Percentiles rank a stretch among this genome's conserved stretches.
These are phyloP conservation scores for Tineola bisselliella DNA, from an alignment of 2,888 invertebrate genomes.

Conservation along the genomic window DNA sequence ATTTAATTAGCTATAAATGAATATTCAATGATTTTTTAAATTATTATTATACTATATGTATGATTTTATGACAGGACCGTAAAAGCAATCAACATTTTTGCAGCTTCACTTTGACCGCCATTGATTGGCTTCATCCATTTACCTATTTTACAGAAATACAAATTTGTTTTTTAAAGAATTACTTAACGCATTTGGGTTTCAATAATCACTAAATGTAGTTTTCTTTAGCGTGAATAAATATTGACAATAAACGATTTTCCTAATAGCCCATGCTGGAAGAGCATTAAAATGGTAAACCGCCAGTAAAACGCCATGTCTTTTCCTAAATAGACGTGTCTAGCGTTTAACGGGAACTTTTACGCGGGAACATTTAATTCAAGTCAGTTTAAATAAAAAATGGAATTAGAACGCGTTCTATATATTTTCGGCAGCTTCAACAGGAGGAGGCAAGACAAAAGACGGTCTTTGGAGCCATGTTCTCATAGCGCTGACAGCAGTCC, in stretches of 20 bases:
- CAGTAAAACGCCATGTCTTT: background rate
- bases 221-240: background rate
- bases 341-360: background rate
- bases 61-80: too few relatives aligned
- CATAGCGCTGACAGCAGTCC: slow-evolving; percentile 60
- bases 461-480: slow-evolving; percentile 53
- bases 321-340: background rate
- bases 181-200: too few relatives aligned
- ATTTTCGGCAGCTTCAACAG: slow-evolving; percentile 72
- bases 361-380: background rate
- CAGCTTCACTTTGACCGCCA: background rate
- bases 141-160: too few relatives aligned
- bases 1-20: too few relatives aligned
- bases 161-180: too few relatives aligned
- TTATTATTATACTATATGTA: background rate
- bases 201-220: too few relatives aligned
- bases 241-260: background rate
- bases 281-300: background rate
- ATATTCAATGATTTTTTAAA: too few relatives aligned
- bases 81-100: background rate
- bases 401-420: slow-evolving; percentile 70
- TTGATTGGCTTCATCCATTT: background rate
- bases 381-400: slow-evolving; percentile 39
- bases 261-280: background rate
- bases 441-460: slow-evolving; percentile 60